Conservation (phyloP, 1,140 invertebrate genomes). For the Chrysomallon squamiferum region DNA sequence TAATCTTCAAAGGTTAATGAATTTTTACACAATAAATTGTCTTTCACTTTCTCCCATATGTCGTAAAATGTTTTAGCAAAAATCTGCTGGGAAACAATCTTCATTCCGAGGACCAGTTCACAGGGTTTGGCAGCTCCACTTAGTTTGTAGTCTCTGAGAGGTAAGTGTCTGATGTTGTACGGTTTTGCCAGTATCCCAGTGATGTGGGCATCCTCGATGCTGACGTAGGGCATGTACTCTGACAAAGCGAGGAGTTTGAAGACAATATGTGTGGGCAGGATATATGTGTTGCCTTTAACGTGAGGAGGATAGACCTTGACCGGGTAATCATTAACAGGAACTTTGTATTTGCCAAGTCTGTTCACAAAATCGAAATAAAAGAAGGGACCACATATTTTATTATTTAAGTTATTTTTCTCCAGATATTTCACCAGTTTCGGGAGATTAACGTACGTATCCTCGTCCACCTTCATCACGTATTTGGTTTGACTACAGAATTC, state of each 20-base stretch:
- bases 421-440: background rate
- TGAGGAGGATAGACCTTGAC: constrained; percentile 41
- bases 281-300: constrained; percentile 46
- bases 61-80: too few relatives aligned
- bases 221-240: constrained; percentile 46
- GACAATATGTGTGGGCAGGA: constrained; percentile 39
- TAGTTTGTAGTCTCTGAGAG: too few relatives aligned
- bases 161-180: too few relatives aligned
- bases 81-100: too few relatives aligned
- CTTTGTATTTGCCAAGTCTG: constrained; percentile 36
- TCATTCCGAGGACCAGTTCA: too few relatives aligned
- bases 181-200: too few relatives aligned
- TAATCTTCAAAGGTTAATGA: too few relatives aligned
- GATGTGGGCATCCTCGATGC: constrained; percentile 65
- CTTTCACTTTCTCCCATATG: too few relatives aligned
- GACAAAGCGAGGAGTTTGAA: constrained; percentile 35
- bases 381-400: constrained; percentile 10
- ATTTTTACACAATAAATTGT: too few relatives aligned
- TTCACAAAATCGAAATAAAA: constrained; percentile 25
- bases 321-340: constrained; percentile 32
- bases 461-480: constrained; percentile 65
- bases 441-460: constrained; percentile 65
- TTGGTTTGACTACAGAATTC: constrained; percentile 70
- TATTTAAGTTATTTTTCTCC: background rate
- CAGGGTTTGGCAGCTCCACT: too few relatives aligned